These are phyloP conservation scores for Eilema griseolum DNA, from an alignment of 2,888 invertebrate species.

Conservation along the genomic window DNA sequence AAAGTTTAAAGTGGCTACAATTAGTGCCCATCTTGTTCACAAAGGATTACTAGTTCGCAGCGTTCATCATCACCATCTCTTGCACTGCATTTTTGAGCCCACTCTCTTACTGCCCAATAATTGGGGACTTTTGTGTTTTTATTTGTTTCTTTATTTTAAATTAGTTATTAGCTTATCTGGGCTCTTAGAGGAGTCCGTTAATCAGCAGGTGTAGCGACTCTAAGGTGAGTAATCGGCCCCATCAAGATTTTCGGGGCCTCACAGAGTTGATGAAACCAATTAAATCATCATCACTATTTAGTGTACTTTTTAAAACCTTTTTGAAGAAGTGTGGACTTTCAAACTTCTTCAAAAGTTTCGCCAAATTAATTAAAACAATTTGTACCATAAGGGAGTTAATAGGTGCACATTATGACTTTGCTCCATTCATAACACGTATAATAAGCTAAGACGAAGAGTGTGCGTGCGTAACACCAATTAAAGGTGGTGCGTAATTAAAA, in stretches of 20 bases:
- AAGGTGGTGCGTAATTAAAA: conserved; percentile 79
- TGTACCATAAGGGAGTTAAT: conserved; percentile 26
- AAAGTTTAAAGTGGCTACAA: conserved; percentile 49
- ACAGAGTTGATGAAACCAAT: not conserved
- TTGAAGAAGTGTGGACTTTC: no score
- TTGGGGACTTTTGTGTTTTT: no score
- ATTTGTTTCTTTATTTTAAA: no score
- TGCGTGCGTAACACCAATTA: conserved; percentile 80
- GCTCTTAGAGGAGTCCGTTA: no score
- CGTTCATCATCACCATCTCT: not conserved
- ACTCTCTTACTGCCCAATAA: no score
- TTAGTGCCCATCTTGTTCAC: conserved; percentile 26
- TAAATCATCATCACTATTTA: not conserved
- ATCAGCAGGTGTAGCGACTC: not conserved
- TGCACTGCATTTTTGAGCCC: no score
- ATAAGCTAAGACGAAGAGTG: conserved; percentile 44
- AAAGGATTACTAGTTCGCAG: not conserved
- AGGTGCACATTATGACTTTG: conserved; percentile 23
- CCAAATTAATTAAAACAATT: conserved; percentile 19
- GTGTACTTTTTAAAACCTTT: no score
- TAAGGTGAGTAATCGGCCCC: no score
- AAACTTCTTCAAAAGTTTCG: conserved; percentile 9
- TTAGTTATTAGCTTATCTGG: no score
- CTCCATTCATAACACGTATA: conserved; percentile 43
- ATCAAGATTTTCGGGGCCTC: no score